Percentiles rank a stretch among this genome's conserved stretches.
Evolutionary conservation across 2,888 invertebrate genomes (phyloP).

Genomic region (Nyleta sp.): DNA sequence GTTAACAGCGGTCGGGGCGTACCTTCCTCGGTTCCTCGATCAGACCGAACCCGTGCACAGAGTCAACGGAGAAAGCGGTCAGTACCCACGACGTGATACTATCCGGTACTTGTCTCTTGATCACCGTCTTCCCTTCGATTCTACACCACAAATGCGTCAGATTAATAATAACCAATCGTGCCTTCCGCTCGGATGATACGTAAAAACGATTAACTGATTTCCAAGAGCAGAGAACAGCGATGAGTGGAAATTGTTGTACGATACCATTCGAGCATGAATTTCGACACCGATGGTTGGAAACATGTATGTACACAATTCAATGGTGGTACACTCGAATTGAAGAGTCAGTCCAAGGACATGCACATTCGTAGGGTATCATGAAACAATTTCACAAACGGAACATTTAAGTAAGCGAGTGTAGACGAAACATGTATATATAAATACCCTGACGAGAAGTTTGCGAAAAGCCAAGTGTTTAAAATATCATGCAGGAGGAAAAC

Average conservation of each 20-base stretch:
- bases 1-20: neutral
- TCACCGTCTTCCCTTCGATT: conserved; percentile 85
- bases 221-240: conserved; percentile 41
- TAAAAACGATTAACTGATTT: conserved; percentile 9
- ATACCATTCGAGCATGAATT: conserved; percentile 42
- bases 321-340: conserved; percentile 15
- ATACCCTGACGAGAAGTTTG: conserved; percentile 91
- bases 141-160: conserved; percentile 68
- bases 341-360: conserved; percentile 22
- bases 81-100: conserved; percentile 93
- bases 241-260: conserved; percentile 56
- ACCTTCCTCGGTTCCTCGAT: conserved; percentile 86
- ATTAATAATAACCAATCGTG: conserved; percentile 4
- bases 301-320: conserved; percentile 37
- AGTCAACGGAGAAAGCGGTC: conserved; percentile 92
- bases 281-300: too few relatives aligned
- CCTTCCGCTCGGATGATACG: neutral
- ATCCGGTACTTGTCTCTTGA: conserved; percentile 89
- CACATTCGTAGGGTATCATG: conserved; percentile 55
- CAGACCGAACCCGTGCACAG: conserved; percentile 90
- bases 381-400: conserved; percentile 63
- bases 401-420: conserved; percentile 64
- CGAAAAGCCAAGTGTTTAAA: conserved; percentile 90
- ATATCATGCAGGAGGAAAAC: conserved; percentile 90
- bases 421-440: conserved; percentile 76